These are phyloP conservation scores for Amphiprion percula DNA, from an alignment of 2,113 vertebrate species.

Conservation along the genomic window DNA sequence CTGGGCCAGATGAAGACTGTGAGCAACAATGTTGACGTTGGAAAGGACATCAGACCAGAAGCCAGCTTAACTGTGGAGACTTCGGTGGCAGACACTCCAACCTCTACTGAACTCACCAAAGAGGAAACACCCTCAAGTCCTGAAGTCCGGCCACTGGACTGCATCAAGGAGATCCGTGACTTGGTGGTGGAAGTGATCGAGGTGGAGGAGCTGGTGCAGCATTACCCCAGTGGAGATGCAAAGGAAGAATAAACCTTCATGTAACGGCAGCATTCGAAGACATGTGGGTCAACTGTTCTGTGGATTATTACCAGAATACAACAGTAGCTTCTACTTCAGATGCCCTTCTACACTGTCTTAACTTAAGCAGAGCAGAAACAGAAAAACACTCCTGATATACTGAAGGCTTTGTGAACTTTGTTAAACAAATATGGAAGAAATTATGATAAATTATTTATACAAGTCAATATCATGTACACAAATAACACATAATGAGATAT, in stretches of 20 bases:
- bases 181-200: conserved; percentile 80
- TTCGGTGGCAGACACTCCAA: accelerated
- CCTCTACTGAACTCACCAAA: neutral
- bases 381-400: neutral
- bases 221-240: conserved; percentile 26
- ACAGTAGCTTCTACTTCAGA: neutral
- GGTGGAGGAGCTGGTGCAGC: conserved; percentile 72
- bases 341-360: no score
- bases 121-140: conserved; percentile 11
- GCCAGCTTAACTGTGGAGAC: neutral
- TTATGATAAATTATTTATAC: conserved; percentile 49
- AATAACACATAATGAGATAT: neutral
- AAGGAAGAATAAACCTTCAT: conserved; percentile 33
- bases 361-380: neutral
- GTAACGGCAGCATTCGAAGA: neutral
- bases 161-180: conserved; percentile 76
- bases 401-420: neutral
- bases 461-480: neutral
- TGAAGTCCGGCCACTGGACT: conserved; percentile 50
- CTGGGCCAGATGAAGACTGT: neutral
- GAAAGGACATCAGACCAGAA: neutral
- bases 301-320: neutral
- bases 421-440: conserved; percentile 47
- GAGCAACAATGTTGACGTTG: neutral
- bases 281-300: neutral